Percentiles rank a stretch among this genome's conserved stretches.
Conservation (phyloP, 2,888 invertebrate genomes). For the Cyaniris semiargus region DNA sequence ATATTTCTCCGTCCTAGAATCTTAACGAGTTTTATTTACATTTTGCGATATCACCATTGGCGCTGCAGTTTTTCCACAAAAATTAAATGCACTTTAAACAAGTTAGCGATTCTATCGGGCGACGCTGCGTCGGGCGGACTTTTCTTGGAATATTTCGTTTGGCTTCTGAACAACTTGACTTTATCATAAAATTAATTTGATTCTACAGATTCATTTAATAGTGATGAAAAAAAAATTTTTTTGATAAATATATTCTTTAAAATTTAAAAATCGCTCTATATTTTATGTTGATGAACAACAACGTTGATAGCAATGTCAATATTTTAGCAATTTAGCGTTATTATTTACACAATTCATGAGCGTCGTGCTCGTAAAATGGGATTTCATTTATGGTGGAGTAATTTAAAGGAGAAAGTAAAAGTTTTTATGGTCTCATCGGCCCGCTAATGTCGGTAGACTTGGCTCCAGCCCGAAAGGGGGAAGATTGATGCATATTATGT, state of each 20-base stretch:
- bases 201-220: too few species aligned
- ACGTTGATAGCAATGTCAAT: slow-evolving; percentile 28
- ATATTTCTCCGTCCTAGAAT: slow-evolving; percentile 25
- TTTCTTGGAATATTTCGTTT: slow-evolving; percentile 9
- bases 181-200: neutral
- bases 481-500: slow-evolving; percentile 3
- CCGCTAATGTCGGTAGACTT: slow-evolving; percentile 40
- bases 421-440: slow-evolving; percentile 63
- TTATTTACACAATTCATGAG: slow-evolving; percentile 26
- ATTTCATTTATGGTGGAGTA: slow-evolving; percentile 63
- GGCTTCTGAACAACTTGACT: neutral
- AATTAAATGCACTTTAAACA: slow-evolving; percentile 44
- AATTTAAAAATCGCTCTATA: neutral
- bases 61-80: slow-evolving; percentile 36
- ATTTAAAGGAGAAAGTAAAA: slow-evolving; percentile 69
- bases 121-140: slow-evolving; percentile 45
- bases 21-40: slow-evolving; percentile 34
- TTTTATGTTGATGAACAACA: neutral
- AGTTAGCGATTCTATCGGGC: slow-evolving; percentile 56
- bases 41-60: slow-evolving; percentile 33
- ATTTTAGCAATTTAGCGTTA: neutral
- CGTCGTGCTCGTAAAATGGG: slow-evolving; percentile 50
- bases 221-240: neutral
- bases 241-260: neutral
- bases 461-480: slow-evolving; percentile 7